These are phyloP conservation scores for Hyla sarda DNA, from an alignment of 2,113 vertebrate genomes.

Conservation along the genomic window DNA sequence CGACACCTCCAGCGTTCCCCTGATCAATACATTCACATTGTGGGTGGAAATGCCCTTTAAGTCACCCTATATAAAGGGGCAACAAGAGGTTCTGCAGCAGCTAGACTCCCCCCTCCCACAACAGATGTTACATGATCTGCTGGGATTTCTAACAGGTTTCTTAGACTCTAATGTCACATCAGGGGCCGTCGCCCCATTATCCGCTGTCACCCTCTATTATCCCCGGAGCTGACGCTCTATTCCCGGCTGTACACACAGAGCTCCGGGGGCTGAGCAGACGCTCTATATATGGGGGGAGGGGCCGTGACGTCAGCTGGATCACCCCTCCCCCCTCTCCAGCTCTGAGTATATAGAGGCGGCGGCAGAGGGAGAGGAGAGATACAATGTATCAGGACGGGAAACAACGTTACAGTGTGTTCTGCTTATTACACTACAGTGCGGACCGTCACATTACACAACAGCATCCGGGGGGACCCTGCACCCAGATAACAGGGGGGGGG, in stretches of 20 bases:
- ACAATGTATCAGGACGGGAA: background rate
- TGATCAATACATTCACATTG: too few species aligned
- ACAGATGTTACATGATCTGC: background rate
- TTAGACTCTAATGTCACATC: background rate
- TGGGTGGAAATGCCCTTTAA: too few species aligned
- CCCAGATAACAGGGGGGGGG: too few species aligned
- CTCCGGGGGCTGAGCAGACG: background rate
- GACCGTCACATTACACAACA: background rate
- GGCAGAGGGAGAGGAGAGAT: background rate
- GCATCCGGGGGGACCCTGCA: constrained; percentile 71
- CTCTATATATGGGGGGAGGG: background rate
- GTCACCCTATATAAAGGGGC: too few species aligned
- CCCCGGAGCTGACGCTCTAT: background rate
- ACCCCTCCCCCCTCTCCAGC: background rate
- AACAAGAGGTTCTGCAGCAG: background rate
- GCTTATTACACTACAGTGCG: background rate
- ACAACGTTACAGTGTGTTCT: background rate
- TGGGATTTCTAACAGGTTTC: too few species aligned
- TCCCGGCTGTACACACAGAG: background rate
- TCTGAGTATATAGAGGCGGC: constrained; percentile 5
- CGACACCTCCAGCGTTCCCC: too few species aligned
- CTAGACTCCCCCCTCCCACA: background rate
- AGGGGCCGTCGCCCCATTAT: too few species aligned
- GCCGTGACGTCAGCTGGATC: background rate
- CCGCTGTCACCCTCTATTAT: background rate